A percentile compares a stretch with the other conserved stretches of the same genome.
These are phyloP conservation scores for Chaenocephalus aceratus DNA, from an alignment of 2,113 vertebrate genomes.

Conservation along the genomic window DNA sequence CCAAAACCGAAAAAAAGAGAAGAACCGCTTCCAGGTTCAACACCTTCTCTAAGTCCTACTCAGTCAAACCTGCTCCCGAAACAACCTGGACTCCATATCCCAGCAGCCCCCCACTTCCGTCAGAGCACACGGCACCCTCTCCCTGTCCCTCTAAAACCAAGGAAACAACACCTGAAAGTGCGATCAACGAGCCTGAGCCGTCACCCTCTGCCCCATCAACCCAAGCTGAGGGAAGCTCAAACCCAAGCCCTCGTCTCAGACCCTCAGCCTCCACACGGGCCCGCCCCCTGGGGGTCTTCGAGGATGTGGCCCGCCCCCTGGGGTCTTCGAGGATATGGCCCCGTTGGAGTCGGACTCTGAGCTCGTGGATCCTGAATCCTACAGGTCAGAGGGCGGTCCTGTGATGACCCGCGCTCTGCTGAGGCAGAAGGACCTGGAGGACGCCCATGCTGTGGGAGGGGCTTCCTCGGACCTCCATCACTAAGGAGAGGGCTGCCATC, in stretches of 20 bases:
- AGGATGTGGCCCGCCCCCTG: rapidly evolving
- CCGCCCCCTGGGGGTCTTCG: too few species aligned
- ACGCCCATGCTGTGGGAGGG: conserved; percentile 92
- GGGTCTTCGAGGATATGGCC: conserved; percentile 40
- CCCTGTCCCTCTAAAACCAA: neutral
- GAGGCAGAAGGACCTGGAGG: conserved; percentile 92
- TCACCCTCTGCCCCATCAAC: neutral
- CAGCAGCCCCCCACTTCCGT: neutral
- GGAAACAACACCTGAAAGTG: conserved; percentile 4
- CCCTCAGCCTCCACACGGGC: neutral
- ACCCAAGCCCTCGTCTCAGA: conserved; percentile 26
- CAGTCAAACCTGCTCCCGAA: neutral
- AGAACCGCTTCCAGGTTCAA: neutral
- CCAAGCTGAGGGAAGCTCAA: conserved; percentile 48
- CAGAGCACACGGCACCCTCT: neutral
- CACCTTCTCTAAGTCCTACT: neutral
- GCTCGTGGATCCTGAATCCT: conserved; percentile 39
- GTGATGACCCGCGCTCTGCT: conserved; percentile 88
- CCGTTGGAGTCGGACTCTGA: conserved; percentile 71
- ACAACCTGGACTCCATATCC: neutral
- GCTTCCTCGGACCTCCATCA: conserved; percentile 88
- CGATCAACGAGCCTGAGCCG: neutral
- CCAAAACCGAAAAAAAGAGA: conserved; percentile 32
- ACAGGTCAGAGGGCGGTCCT: conserved; percentile 17
- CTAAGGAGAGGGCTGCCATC: conserved; percentile 90